phyloP scores from a whole-genome alignment of 1,140 invertebrate species.

The Brachystomella parvula region DNA sequence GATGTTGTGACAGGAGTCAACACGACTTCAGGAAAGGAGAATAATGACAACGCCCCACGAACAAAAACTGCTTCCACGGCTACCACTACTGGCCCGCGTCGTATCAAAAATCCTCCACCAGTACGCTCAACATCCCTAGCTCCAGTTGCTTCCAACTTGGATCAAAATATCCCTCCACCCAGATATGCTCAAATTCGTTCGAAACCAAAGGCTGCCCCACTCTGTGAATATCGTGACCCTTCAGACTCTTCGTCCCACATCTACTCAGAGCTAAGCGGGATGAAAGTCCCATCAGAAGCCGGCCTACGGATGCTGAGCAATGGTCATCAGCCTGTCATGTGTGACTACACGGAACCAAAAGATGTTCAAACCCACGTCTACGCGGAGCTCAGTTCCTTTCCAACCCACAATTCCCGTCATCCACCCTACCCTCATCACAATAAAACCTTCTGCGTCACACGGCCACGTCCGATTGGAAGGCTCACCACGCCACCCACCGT shows the following conservation, averaged over 20 bases:
- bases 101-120: conserved; percentile 40
- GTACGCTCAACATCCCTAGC: conserved; percentile 54
- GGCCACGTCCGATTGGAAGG: neutral
- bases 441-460: neutral
- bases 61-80: neutral
- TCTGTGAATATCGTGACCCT: conserved; percentile 49
- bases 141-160: conserved; percentile 10
- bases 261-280: conserved; percentile 47
- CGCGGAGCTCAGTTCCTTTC: conserved; percentile 48
- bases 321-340: conserved; percentile 45
- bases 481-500: conserved; percentile 5
- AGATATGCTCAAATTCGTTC: conserved; percentile 33
- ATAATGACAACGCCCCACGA: conserved; percentile 12
- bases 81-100: neutral
- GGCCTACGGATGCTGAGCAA: conserved; percentile 43
- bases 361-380: conserved; percentile 58
- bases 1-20: no score
- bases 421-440: neutral
- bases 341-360: conserved; percentile 63
- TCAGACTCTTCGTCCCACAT: conserved; percentile 45
- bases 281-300: conserved; percentile 29
- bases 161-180: conserved; percentile 26
- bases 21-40: no score
- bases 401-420: conserved; percentile 9
- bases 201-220: conserved; percentile 32